Evolutionary conservation across 1,140 invertebrate genomes (phyloP), one percentile per base, ranked within the genome.

Genomic region (Callitettix versicolor): DNA sequence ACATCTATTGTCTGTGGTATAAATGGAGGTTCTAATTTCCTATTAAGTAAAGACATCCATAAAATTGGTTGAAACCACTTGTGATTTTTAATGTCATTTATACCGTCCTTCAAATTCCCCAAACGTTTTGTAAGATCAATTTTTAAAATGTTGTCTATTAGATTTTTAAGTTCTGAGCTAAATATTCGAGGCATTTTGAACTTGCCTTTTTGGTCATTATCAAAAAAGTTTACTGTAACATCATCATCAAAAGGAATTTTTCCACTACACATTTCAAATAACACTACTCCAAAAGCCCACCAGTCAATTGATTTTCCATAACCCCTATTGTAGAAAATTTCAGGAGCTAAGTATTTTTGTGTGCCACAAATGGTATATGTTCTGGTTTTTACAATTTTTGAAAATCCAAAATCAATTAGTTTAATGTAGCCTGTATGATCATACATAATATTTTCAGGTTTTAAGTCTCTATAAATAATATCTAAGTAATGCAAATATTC

Each of bases 311-410:
- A 87, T 66, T 89, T 91, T 46, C 93, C 92, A 70, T 98, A 98
- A 1, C 93, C 92, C 68, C 93, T 96, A 60, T 86, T 92, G 48
- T 94, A 73, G 59, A 98, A 94, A 26, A 97, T 84, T 74, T 97
- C 94, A 0, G 94, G 93, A 0, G 93, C 92, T 43, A 98, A 70
- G 73, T 98, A 98, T 69, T 97, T 93, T 0, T 93, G 94, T 0
- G 95, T 98, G 1, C 94, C 94, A 72, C 95, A 98, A 20, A 98
- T 68, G 0, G 94, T 96, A 82, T 90, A 95, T 0, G 94, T 96
- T 38, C 55, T 55, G 14, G 3, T 5, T 15, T 33, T 47, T 15
- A 59, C 50, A 7, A 56, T 15, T 46, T 60, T 60, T 24, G 40
- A 53, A 34, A 52, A 51, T n/a, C 47, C 55, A 36, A 57, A 57